Evolutionary conservation across 2,113 vertebrate genomes (phyloP), one percentile per base, ranked within the genome.

Genomic region (Bucco capensis): DNA sequence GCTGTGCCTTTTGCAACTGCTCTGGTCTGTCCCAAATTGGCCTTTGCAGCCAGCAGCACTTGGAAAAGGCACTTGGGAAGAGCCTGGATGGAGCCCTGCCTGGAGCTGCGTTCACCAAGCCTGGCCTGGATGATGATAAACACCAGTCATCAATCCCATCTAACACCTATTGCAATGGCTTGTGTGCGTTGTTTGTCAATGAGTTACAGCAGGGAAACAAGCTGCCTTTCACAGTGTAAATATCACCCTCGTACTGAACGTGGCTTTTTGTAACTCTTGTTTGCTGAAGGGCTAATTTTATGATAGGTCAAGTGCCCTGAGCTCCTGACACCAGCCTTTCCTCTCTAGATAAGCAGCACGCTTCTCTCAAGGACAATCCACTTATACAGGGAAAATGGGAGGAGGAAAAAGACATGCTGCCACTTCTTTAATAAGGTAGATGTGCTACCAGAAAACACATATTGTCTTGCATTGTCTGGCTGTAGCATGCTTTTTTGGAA

Each of bases 291-390:
- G 44, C 53, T 88, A 74, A 77, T 90, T 86, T 89, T 88, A 80
- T 35, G 50, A 46, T 65, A 64, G 40, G 47, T 78, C 80, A 91
- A 91, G 73, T 67, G 77, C 61, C 80, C 79, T 88, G 80, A 91
- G 83, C 80, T 77, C 65, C 53, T 91, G 61, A 94, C 90, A 93
- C 22, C 25, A 67, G 18, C 61, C 61, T 78, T 95, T 95, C 94
- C 93, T 90, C 51, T 94, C 67, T 86, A 91, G 92, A 95, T 96
- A 95, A 95, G 83, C 88, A 90, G 80, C 72, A 86, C 1, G 14
- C 83, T 91, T 78, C 40, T 91, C 92, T 88, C 90, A 92, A 93
- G 91, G 91, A 90, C 81, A 93, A 85, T 14, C 76, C 86, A 90
- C 91, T 95, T 65, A 88, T 83, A 49, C 57, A 81, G 88, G 80